Conservation (phyloP, 1,140 invertebrate species). For the Eulimnadia texana region DNA sequence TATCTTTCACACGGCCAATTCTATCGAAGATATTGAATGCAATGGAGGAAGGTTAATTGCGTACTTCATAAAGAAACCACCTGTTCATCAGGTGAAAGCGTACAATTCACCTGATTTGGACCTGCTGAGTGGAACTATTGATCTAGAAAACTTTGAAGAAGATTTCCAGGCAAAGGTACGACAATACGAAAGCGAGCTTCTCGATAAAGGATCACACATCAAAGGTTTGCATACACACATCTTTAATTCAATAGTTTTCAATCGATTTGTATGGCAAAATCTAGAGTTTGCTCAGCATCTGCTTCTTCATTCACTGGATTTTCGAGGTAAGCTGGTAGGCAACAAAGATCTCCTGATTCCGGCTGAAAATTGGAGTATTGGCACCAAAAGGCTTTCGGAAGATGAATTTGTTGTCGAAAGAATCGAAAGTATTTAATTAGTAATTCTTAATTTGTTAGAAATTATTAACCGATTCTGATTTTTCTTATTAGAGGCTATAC, state of each 20-base stretch:
- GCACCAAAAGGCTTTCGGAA: not conserved
- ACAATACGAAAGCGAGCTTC: not conserved
- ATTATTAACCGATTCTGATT: not conserved
- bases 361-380: not conserved
- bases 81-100: not conserved
- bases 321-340: not conserved
- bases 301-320: not conserved
- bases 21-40: not conserved
- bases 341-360: not conserved
- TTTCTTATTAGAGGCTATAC: not conserved
- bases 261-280: no score
- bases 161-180: not conserved
- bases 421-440: not conserved
- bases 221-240: not conserved
- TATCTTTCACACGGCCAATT: not conserved
- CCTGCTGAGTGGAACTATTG: not conserved
- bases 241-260: no score
- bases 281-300: not conserved
- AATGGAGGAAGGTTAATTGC: not conserved
- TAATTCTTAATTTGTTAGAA: not conserved
- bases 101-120: not conserved
- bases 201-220: not conserved
- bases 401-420: not conserved
- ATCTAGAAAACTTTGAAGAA: not conserved
- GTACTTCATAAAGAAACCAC: not conserved